phyloP scores from a whole-genome alignment of 2,888 invertebrate species.

The Pecten maximus region DNA sequence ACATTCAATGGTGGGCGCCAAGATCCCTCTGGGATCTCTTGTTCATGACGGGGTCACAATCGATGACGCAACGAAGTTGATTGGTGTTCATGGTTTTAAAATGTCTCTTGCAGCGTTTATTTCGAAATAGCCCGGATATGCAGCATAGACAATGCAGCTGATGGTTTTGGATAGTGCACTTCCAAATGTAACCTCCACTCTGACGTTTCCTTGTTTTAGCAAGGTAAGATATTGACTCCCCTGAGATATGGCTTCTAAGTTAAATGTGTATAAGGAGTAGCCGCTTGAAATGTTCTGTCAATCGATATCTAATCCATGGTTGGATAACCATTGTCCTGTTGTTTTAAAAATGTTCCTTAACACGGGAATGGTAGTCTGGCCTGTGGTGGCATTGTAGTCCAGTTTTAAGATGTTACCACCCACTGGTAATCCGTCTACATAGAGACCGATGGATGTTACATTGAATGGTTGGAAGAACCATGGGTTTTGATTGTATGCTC shows the following conservation, averaged over 20 bases:
- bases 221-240: slow-evolving; percentile 35
- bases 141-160: slow-evolving; percentile 34
- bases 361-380: slow-evolving; percentile 43
- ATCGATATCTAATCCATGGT: slow-evolving; percentile 47
- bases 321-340: slow-evolving; percentile 51
- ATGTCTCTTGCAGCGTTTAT: slow-evolving; percentile 42
- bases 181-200: slow-evolving; percentile 46
- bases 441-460: slow-evolving; percentile 53
- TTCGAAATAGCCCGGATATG: slow-evolving; percentile 36
- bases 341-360: slow-evolving; percentile 50
- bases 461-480: slow-evolving; percentile 57
- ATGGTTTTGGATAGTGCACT: slow-evolving; percentile 27
- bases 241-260: slow-evolving; percentile 42
- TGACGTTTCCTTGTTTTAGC: slow-evolving; percentile 48
- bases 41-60: slow-evolving; percentile 37
- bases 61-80: slow-evolving; percentile 42
- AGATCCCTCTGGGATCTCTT: too few relatives aligned
- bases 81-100: slow-evolving; percentile 14
- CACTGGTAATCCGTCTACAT: slow-evolving; percentile 52
- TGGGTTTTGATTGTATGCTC: slow-evolving; percentile 55
- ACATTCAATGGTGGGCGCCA: too few relatives aligned
- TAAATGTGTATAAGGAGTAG: slow-evolving; percentile 43
- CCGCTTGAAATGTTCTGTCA: slow-evolving; percentile 33
- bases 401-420: too few relatives aligned
- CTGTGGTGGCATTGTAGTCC: slow-evolving; percentile 37